Evolutionary conservation across 2,888 invertebrate genomes (phyloP), one percentile per base, ranked within the genome.

Genomic region (Chironomus riparius): DNA sequence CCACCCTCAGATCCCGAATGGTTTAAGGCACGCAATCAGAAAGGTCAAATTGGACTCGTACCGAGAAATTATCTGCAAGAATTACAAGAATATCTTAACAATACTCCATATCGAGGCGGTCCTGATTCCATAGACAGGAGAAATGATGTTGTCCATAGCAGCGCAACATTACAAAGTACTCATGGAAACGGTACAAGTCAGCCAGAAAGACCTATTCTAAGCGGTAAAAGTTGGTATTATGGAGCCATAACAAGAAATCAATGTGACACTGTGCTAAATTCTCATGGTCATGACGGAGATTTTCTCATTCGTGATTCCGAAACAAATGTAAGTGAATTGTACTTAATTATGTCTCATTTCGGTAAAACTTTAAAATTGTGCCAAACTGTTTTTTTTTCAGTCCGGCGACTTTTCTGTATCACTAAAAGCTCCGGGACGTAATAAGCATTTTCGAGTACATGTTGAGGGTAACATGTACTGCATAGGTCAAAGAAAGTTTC

Each of bases 401-500:
- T 92, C 95, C 87, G 99, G 98, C 79, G 98, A 99, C 86, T 97
- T 92, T 86, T 98, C 98, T 13, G 97, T 99, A 80, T 98, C 98
- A 72, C 87, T 99, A 82, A 98, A 98, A 86, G 98, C 98, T 70
- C 94, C 97, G 68, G 95, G 94, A 24, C 92, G 98, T 80, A 99
- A 99, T 88, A 99, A 99, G 85, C 99, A 99, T 86, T 99, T 99
- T 87, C 92, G 98, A 82, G 97, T 99, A 81, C 97, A 97, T 85
- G 96, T 97, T 78, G 95, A 95, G 83, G 93, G 93, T 80, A 91
- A 91, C 78, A 88, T 95, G 80, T 97, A 95, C 85, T 95, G 95
- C 86, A 99, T 99, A 86, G 99, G 99, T 65, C 97, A 97, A 87
- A 93, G 98, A 83, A 95, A 95, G 86, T 99, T 99, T 87, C 92